Percentiles rank a stretch among this genome's conserved stretches.
These are phyloP conservation scores for Petrocephalus zakoni DNA, from an alignment of 2,113 vertebrate genomes.

Conservation along the genomic window DNA sequence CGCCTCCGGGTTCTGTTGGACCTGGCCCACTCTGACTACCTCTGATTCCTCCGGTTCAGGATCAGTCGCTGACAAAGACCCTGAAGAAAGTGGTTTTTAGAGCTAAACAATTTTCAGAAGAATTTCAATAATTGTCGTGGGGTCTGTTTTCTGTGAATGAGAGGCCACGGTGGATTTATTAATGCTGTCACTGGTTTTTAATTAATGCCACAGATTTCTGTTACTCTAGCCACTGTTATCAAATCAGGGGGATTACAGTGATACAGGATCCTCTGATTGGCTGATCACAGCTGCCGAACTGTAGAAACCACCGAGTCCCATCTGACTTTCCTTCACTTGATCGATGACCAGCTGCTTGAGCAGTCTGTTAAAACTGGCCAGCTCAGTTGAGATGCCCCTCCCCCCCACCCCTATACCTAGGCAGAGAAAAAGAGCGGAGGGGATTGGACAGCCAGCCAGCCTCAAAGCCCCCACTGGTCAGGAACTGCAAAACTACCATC, in stretches of 20 bases:
- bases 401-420: not conserved
- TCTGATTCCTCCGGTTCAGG: not conserved
- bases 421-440: not conserved
- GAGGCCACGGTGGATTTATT: not conserved
- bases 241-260: not conserved
- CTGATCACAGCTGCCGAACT: not conserved
- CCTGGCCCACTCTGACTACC: not conserved
- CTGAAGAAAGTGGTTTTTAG: not conserved
- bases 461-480: not conserved
- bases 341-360: not conserved
- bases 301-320: not conserved
- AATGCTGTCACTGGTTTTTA: not conserved
- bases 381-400: not conserved
- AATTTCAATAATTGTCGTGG: not conserved
- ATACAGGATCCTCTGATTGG: not conserved
- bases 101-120: not conserved
- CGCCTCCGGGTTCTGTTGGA: not conserved
- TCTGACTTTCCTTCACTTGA: not conserved
- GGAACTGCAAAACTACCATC: not conserved
- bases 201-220: not conserved
- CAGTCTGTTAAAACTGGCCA: not conserved
- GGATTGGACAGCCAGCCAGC: not conserved
- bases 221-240: not conserved
- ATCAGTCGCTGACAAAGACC: not conserved
- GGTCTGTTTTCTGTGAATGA: not conserved